phyloP scores from a whole-genome alignment of 2,797 vertebrate genomes.

The Scarus forsteni region DNA sequence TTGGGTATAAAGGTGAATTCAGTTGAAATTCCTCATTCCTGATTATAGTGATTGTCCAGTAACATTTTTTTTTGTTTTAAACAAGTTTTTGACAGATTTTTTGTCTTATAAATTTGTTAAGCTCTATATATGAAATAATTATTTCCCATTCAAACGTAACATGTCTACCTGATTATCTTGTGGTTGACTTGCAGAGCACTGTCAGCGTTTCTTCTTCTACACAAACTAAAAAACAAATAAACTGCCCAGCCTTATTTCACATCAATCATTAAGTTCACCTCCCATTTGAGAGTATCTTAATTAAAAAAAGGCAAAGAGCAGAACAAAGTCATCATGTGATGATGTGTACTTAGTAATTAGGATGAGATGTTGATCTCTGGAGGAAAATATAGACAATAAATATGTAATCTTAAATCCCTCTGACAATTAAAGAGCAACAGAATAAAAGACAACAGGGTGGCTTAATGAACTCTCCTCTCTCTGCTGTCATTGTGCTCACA shows the following conservation, averaged over 20 bases:
- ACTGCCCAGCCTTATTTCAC: neutral
- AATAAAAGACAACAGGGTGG: constrained; percentile 12
- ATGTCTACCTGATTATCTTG: no score
- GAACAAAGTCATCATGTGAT: neutral
- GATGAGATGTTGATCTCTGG: constrained; percentile 6
- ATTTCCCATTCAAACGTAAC: no score
- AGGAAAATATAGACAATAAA: neutral
- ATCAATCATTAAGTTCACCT: constrained; percentile 23
- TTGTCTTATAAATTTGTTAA: no score
- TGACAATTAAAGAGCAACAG: neutral
- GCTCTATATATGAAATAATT: no score
- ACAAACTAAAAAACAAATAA: no score
- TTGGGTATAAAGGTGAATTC: no score
- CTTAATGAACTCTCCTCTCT: constrained; percentile 21
- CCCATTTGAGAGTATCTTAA: neutral
- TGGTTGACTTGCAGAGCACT: no score
- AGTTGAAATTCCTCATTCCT: no score
- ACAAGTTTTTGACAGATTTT: no score
- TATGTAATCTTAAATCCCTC: constrained; percentile 1
- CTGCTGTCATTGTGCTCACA: constrained; percentile 10
- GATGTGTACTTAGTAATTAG: constrained; percentile 8
- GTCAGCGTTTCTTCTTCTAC: no score
- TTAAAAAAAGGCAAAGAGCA: neutral
- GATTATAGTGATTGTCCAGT: no score
- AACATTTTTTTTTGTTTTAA: no score